Percentiles rank a stretch among this genome's conserved stretches.
Conservation (phyloP, 2,113 vertebrate genomes). For the Picathartes gymnocephalus region DNA sequence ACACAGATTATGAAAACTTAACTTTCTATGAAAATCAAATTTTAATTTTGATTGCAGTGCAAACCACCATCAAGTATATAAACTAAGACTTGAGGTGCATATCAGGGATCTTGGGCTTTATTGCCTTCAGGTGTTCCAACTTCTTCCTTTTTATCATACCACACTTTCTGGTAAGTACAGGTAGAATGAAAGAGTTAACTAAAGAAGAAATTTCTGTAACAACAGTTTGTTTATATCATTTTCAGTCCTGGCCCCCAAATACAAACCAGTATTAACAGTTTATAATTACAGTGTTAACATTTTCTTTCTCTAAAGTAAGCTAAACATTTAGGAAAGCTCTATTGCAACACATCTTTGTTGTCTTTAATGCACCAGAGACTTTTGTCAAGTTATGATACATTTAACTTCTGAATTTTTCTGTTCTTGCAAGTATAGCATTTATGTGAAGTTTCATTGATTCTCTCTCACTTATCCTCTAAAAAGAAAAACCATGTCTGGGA, state of each 20-base stretch:
- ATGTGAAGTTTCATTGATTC: neutral
- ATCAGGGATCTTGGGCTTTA: neutral
- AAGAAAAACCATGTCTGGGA: neutral
- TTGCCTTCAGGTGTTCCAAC: neutral
- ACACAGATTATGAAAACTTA: neutral
- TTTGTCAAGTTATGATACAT: constrained; percentile 3
- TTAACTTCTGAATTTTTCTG: neutral
- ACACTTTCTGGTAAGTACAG: constrained; percentile 8
- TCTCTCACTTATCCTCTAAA: neutral
- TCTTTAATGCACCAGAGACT: constrained; percentile 34
- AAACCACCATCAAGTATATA: neutral
- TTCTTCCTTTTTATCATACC: neutral
- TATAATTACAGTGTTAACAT: constrained; percentile 75
- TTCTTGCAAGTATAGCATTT: neutral
- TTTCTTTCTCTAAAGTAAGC: constrained; percentile 71
- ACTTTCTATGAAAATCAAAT: neutral
- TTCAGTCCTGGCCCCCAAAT: constrained; percentile 67
- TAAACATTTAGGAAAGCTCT: constrained; percentile 69
- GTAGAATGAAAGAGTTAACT: constrained; percentile 56
- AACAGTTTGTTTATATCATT: constrained; percentile 74
- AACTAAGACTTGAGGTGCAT: neutral
- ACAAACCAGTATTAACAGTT: constrained; percentile 71
- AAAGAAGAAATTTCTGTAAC: constrained; percentile 56
- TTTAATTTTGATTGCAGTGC: neutral
- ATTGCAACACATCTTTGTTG: constrained; percentile 67